phyloP scores from a whole-genome alignment of 2,113 vertebrate genomes.

The Platichthys stellatus region DNA sequence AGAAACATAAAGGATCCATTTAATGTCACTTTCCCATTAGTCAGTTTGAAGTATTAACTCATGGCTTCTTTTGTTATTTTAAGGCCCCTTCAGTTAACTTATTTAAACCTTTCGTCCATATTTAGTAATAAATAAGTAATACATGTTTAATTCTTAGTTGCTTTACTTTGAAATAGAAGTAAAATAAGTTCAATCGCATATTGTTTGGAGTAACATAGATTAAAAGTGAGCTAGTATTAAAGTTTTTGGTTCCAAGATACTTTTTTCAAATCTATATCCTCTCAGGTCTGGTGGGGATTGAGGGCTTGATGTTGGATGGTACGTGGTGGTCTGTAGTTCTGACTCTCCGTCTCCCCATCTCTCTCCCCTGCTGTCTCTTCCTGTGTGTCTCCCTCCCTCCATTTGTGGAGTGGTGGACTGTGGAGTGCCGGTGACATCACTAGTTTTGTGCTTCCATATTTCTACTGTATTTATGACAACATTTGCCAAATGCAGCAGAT shows the following conservation, averaged over 20 bases:
- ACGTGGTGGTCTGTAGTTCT: constrained; percentile 78
- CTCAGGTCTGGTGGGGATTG: constrained; percentile 49
- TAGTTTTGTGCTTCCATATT: constrained; percentile 63
- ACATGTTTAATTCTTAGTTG: neutral
- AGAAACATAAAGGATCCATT: too few species aligned
- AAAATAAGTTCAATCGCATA: neutral
- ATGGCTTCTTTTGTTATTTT: neutral
- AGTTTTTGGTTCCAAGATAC: too few species aligned
- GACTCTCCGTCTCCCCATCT: constrained; percentile 71
- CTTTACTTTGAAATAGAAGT: neutral
- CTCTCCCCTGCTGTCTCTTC: constrained; percentile 71
- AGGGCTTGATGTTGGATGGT: constrained; percentile 75
- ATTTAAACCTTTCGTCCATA: neutral
- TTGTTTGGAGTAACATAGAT: neutral
- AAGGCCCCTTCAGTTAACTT: neutral
- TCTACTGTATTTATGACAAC: constrained; percentile 24
- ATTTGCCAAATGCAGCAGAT: constrained; percentile 1
- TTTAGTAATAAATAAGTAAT: neutral
- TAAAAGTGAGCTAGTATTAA: neutral
- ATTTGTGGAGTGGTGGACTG: constrained; percentile 78
- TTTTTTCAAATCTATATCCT: constrained; percentile 59
- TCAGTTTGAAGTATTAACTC: neutral
- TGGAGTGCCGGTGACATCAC: constrained; percentile 63
- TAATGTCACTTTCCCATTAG: too few species aligned
- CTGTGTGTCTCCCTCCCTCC: constrained; percentile 80